These are phyloP conservation scores for Intellagama lesueurii DNA, from an alignment of 2,797 vertebrate genomes.

Conservation along the genomic window DNA sequence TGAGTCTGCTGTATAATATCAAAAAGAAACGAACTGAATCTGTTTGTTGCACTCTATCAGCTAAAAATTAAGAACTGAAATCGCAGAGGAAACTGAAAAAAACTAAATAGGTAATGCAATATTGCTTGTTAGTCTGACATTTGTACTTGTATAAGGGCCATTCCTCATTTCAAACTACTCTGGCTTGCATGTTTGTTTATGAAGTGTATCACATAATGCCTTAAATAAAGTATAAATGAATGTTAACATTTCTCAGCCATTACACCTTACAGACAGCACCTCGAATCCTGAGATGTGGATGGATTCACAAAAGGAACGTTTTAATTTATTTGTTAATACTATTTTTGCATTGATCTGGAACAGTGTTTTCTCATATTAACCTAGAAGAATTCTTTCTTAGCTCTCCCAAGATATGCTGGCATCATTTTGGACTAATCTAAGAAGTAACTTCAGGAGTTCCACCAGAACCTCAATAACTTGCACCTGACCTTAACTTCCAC, in stretches of 20 bases:
- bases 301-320: neutral
- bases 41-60: slow-evolving; percentile 6
- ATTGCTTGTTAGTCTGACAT: neutral
- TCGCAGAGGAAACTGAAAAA: slow-evolving; percentile 1
- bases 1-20: neutral
- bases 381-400: neutral
- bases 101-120: slow-evolving; percentile 3
- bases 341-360: too few relatives aligned
- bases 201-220: neutral
- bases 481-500: neutral
- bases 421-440: neutral
- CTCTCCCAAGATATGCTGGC: neutral
- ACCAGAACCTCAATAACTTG: neutral
- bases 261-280: neutral
- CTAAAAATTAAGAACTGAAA: slow-evolving; percentile 19
- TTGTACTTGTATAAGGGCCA: neutral
- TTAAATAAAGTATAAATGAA: neutral
- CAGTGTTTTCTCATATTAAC: neutral
- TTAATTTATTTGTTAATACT: neutral
- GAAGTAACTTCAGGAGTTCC: neutral
- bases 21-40: neutral
- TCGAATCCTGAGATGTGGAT: neutral
- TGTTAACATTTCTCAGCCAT: neutral
- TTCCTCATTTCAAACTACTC: neutral
- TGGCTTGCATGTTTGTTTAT: neutral